phyloP scores from a whole-genome alignment of 2,113 vertebrate species.

The Sula dactylatra region DNA sequence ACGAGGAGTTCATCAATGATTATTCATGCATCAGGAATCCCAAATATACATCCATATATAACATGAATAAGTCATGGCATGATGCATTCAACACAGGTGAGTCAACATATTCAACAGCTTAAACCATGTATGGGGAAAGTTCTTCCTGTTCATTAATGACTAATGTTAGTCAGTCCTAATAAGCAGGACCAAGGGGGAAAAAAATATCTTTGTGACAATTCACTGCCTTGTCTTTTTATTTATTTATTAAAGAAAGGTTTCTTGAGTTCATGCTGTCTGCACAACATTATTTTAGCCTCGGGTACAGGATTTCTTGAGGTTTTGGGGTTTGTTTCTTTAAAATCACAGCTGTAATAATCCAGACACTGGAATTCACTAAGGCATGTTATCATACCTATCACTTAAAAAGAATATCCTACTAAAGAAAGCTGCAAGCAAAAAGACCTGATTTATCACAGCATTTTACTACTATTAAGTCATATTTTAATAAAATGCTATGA shows the following conservation, averaged over 20 bases:
- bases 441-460: not conserved
- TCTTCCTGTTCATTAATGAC: not conserved
- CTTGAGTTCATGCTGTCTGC: not conserved
- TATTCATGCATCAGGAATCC: not conserved
- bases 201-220: not conserved
- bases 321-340: not conserved
- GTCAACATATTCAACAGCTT: slow-evolving; percentile 2
- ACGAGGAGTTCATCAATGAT: not conserved
- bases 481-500: not conserved
- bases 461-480: not conserved
- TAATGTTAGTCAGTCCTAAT: not conserved
- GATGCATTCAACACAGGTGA: slow-evolving; percentile 43
- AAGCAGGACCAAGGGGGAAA: not conserved
- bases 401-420: not conserved
- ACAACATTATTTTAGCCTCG: not conserved
- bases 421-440: not conserved
- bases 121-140: not conserved
- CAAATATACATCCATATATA: not conserved
- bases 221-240: not conserved
- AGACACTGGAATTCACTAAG: not conserved
- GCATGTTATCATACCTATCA: not conserved
- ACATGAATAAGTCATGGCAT: not conserved
- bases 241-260: not conserved
- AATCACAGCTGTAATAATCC: not conserved
- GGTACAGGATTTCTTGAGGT: not conserved